These are phyloP conservation scores for Gallinago stenura DNA, from an alignment of 2,797 vertebrate genomes.

Conservation along the genomic window DNA sequence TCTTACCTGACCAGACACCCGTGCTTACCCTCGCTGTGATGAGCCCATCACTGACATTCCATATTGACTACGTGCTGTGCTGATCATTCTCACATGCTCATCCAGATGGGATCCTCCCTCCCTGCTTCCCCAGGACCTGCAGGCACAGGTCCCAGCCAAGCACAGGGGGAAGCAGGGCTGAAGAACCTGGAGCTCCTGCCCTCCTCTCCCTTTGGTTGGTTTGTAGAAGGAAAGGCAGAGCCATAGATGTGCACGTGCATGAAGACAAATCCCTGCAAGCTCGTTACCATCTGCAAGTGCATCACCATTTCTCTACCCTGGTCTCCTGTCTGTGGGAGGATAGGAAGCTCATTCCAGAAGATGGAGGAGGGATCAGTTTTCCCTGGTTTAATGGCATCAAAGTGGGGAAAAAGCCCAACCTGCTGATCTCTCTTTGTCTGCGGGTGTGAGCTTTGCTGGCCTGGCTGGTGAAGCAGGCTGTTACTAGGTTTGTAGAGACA, in stretches of 20 bases:
- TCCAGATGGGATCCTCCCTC: background rate
- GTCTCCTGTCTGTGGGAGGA: background rate
- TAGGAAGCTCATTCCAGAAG: background rate
- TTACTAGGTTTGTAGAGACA: background rate
- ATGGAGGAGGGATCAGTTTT: background rate
- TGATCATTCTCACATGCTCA: background rate
- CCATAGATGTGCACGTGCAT: accelerated
- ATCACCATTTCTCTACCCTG: background rate
- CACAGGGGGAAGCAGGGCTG: background rate
- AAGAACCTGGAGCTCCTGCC: background rate
- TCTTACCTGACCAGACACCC: background rate
- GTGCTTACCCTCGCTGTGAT: accelerated
- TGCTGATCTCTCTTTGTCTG: background rate
- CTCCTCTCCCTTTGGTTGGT: background rate
- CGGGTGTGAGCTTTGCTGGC: background rate
- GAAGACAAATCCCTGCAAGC: background rate
- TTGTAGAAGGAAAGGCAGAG: background rate
- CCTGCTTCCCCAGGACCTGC: background rate
- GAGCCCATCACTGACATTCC: background rate
- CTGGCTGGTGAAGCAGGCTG: background rate
- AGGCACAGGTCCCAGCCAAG: background rate
- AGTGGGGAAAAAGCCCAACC: accelerated
- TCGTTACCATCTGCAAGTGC: background rate
- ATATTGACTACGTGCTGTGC: background rate
- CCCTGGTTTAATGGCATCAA: background rate